Evolutionary conservation across 2,888 invertebrate genomes (phyloP), one percentile per base, ranked within the genome.

Genomic region (Agrypnus murinus): DNA sequence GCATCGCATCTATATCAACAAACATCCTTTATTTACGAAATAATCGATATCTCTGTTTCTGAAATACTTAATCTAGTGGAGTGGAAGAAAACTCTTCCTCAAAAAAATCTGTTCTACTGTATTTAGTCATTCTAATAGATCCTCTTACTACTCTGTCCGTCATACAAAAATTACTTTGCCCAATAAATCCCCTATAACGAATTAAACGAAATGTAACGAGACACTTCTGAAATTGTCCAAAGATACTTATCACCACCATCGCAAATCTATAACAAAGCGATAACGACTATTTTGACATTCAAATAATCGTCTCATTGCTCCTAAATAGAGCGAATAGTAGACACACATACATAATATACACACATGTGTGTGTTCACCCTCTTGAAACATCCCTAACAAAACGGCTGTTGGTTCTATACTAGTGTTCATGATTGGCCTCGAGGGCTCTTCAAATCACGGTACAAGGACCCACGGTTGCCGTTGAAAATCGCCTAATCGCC

Each of bases 251-350:
- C 53, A 57, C 59, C 65, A 53, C 62, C 45, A 48, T 69, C 36
- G 63, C 57, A 57, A 71, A 71, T 63, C 55, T 40, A 53, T 55
- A 63, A 71, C 65, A 69, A 69, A 62, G 64, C 68, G 10, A 34
- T 73, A 72, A 73, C 73, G 70, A 72, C 74, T 80, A 79, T 81
- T 80, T 80, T 80, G 80, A 80, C 80, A 77, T 75, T 77, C 74
- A 76, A 75, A 74, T 75, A 77, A 76, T 78, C 73, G 64, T 69
- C 58, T 72, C 72, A 69, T 65, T 72, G 72, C 65, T 63, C 65
- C 43, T 65, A 72, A 72, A 72, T 72, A 50, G 73, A 25, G 3
- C 45, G 69, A 67, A 73, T 63, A 72, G 25, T n/a, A 25, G 25
- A 25, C 25, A 25, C 25, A 25, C 25, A 25, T 25, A 5, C 5